Percentiles rank a stretch among this genome's conserved stretches.
phyloP scores from a whole-genome alignment of 2,888 invertebrate genomes.

The Luffia ferchaultella region DNA sequence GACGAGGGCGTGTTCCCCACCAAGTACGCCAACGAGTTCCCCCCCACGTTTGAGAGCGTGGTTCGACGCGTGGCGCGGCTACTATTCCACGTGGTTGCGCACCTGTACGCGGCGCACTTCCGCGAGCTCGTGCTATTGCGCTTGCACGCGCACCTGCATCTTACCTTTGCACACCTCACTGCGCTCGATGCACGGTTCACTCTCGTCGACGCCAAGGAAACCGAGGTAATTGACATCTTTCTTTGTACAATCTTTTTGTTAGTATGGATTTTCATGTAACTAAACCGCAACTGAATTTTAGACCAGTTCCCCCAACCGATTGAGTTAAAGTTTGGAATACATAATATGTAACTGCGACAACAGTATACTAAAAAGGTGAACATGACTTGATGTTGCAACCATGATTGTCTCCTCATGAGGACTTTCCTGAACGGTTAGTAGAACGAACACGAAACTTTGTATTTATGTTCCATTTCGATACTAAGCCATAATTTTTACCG shows the following conservation, averaged over 20 bases:
- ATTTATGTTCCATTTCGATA: neutral
- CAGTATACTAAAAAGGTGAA: too few species aligned
- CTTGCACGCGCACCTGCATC: slow-evolving; percentile 95
- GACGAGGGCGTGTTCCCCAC: slow-evolving; percentile 98
- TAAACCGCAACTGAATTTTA: too few species aligned
- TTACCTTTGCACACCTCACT: slow-evolving; percentile 96
- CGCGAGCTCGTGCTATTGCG: slow-evolving; percentile 92
- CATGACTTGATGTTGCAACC: too few species aligned
- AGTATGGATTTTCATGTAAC: neutral
- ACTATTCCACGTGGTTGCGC: slow-evolving; percentile 97
- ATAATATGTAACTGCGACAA: too few species aligned
- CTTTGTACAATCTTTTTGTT: neutral
- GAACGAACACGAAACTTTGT: too few species aligned
- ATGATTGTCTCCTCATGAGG: too few species aligned
- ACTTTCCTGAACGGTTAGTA: too few species aligned
- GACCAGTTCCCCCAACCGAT: too few species aligned
- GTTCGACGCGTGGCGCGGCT: slow-evolving; percentile 96
- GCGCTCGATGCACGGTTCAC: slow-evolving; percentile 85
- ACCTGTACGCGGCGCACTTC: slow-evolving; percentile 98
- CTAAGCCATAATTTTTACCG: neutral
- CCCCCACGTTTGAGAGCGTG: slow-evolving; percentile 91
- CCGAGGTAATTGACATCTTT: slow-evolving; percentile 61
- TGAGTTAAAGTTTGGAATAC: too few species aligned
- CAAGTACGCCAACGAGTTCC: slow-evolving; percentile 98
- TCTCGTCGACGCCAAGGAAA: slow-evolving; percentile 95